Conservation (phyloP, 2,888 invertebrate genomes). For the Falcaria lacertinaria region DNA sequence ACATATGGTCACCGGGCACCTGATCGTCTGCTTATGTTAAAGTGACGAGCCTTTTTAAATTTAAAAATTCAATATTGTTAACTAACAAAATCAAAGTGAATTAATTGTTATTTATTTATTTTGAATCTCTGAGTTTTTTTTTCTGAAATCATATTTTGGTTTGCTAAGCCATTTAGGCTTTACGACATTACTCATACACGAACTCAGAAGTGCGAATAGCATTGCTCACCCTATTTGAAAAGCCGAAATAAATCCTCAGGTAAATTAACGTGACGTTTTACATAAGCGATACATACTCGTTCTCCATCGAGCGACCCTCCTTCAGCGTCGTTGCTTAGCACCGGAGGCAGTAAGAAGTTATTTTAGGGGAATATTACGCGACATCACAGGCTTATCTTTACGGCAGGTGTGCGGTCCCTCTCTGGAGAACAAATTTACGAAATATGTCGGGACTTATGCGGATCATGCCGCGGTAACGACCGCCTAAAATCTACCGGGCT, state of each 20-base stretch:
- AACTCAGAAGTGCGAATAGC: too few species aligned
- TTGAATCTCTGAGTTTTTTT: too few species aligned
- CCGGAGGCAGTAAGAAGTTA: constrained; percentile 78
- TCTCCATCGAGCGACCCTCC: neutral
- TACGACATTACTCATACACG: too few species aligned
- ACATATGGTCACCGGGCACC: too few species aligned
- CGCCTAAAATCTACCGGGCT: constrained; percentile 1
- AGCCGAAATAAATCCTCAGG: neutral
- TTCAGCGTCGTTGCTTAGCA: constrained; percentile 59
- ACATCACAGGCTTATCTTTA: constrained; percentile 77
- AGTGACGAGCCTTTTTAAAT: too few species aligned
- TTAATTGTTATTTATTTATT: too few species aligned
- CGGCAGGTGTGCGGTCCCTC: constrained; percentile 73
- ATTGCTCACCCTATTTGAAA: constrained; percentile 3
- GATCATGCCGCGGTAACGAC: constrained; percentile 49
- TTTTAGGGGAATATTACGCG: constrained; percentile 76
- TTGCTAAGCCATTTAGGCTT: too few species aligned
- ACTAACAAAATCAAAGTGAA: too few species aligned
- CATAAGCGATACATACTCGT: constrained; percentile 23
- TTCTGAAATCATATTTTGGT: too few species aligned
- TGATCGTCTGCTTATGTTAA: too few species aligned
- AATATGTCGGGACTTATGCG: constrained; percentile 73
- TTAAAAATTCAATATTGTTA: too few species aligned
- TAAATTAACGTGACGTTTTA: constrained; percentile 17
- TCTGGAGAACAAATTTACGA: constrained; percentile 69